A percentile compares a stretch with the other conserved stretches of the same genome.
Evolutionary conservation across 2,888 invertebrate species (phyloP).

Genomic region (Dendrolimus houi): DNA sequence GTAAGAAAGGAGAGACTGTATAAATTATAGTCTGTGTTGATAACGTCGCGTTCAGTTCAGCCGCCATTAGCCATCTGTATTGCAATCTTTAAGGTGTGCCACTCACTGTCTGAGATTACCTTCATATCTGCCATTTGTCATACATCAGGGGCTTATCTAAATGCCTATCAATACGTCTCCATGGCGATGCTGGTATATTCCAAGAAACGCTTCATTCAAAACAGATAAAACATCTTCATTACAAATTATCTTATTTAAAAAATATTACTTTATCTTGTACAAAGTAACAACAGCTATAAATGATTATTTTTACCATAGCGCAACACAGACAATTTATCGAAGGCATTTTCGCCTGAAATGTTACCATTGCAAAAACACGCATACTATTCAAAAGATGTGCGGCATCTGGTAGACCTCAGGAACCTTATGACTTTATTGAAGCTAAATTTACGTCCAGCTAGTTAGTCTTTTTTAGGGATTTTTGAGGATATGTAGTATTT

Average conservation of each 20-base stretch:
- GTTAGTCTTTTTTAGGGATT: too few relatives aligned
- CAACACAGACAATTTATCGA: too few relatives aligned
- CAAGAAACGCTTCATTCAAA: conserved; percentile 17
- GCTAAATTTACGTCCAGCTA: too few relatives aligned
- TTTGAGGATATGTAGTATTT: too few relatives aligned
- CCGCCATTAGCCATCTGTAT: conserved; percentile 18
- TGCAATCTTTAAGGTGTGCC: conserved; percentile 37
- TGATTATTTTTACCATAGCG: too few relatives aligned
- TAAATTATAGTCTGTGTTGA: conserved; percentile 32
- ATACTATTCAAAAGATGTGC: too few relatives aligned
- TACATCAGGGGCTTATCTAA: conserved; percentile 22
- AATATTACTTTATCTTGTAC: too few relatives aligned
- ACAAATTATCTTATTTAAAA: background rate
- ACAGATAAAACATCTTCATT: background rate
- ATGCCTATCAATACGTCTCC: conserved; percentile 23
- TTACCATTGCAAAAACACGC: too few relatives aligned
- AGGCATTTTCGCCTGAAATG: too few relatives aligned
- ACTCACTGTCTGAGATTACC: conserved; percentile 20
- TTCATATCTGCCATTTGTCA: conserved; percentile 23
- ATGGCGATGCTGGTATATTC: conserved; percentile 23
- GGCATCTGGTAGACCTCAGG: too few relatives aligned
- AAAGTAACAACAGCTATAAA: too few relatives aligned
- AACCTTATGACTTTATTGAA: too few relatives aligned
- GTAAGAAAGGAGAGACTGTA: conserved; percentile 25
- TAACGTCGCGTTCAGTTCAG: conserved; percentile 19